Base-by-base conservation (phyloP, 2,797 vertebrate genomes). In the Xerus rutilus region DNA sequence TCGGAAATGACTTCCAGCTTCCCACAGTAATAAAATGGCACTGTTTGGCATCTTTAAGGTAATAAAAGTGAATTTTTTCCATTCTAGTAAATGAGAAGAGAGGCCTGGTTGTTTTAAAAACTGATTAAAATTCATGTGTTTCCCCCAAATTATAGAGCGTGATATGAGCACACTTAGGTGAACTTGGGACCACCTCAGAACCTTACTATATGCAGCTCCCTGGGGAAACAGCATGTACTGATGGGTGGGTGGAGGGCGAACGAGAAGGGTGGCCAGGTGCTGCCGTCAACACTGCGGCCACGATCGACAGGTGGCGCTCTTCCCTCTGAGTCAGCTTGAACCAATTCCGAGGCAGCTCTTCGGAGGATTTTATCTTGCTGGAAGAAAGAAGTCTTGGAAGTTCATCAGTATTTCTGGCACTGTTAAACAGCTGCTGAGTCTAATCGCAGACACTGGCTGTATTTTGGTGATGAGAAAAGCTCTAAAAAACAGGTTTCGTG, bases 91-190 rank as follows among this genome's bases (percentile, higher is more conserved):
- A 97, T 95, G 89, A 97, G 95, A 98, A 98, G 96, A 98, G 96
- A 96, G 89, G 85, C 91, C 74, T 94, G 90, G 93, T 97, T 98
- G 97, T 97, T 98, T 97, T 96, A 97, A 98, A 98, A 97, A 97
- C 97, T 98, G 98, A 98, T 98, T 98, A 98, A 97, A 98, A 98
- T 98, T 97, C 98, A 96, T 98, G 98, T 97, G 97, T 98, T 97
- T 98, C 96, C 98, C 95, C 97, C 97, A 96, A 94, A 97, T 98
- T 97, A 98, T 97, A 96, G 97, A 98, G 97, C 94, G 57, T 97
- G 97, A 97, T 98, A 97, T 77, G 95, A 97, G 95, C 72, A 3
- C 95, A 95, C 98, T 96, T 85, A 94, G 86, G 91, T 93, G 97
- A 93, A 88, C 93, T 87, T 97, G 95, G 93, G 98, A 97, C 97